Base-by-base conservation (phyloP, 92 coral and sea anemone genomes). In the Palythoa caribaeorum region DNA sequence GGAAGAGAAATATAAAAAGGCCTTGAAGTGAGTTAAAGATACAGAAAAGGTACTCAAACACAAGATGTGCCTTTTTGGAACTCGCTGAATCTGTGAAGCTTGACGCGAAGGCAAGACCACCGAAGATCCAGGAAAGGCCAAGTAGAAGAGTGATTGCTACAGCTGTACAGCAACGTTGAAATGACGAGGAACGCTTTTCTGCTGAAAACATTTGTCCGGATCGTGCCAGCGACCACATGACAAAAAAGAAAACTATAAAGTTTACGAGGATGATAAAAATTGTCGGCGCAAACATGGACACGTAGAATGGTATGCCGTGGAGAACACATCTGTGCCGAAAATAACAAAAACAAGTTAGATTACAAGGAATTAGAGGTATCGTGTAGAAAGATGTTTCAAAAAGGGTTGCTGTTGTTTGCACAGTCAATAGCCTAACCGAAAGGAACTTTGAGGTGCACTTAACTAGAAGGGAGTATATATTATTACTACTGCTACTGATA, bases 1-100 rank as follows among this genome's bases (percentile, higher is more conserved):
- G 99, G 71, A 97, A 95, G 80, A 91, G 83, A 63, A 97, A 97
- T 17, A 97, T 97, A 48, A 96, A 92, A 55, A 95, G 88, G 0
- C 99, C 99, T 89, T 97, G 99, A 16, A 97, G 84, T 19, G 99
- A 97, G 92, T 97, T 97, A 51, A 97, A 95, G 69, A 97, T 91
- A 36, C 97, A 95, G 92, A 97, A 97, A 38, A 97, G 84, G 68
- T 97, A 97, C 73, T 97, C 97, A 69, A 97, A 94, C 59, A 84
- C 92, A 5, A 95, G 87, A 44, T 95, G 95, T 16, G 96, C 94
- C 55, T 79, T 88, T 21, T 15, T 81, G 62, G 86, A 65, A 47
- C 66, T 38, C 62, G 66, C 86, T 28, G 39, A 21, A 3, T 68
- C 16, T 13, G 47, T 40, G 60, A 81, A 81, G 48, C 86, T 66